A percentile compares a stretch with the other conserved stretches of the same genome.
Evolutionary conservation across 2,888 invertebrate genomes (phyloP).

Genomic region (Sussaba pulchella): DNA sequence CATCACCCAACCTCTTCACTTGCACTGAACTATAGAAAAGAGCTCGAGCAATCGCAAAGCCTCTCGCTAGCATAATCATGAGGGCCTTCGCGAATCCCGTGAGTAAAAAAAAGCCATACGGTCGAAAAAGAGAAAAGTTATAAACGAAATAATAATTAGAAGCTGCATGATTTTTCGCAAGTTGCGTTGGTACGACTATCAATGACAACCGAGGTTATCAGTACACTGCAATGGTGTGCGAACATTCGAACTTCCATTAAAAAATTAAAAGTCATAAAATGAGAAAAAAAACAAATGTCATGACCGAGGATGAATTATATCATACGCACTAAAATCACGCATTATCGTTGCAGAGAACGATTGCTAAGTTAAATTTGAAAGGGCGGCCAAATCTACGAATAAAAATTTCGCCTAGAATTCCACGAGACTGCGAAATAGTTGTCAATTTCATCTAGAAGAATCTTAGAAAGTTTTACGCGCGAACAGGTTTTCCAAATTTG

Average conservation of each 20-base stretch:
- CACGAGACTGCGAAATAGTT: no score
- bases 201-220: slow-evolving; percentile 6
- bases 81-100: slow-evolving; percentile 41
- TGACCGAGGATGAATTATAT: not conserved
- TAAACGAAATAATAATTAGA: not conserved
- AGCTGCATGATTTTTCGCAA: slow-evolving; percentile 10
- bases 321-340: not conserved
- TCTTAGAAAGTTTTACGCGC: no score
- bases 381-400: no score
- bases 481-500: slow-evolving; percentile 13
- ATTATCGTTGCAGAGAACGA: not conserved
- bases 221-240: not conserved
- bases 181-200: not conserved
- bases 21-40: slow-evolving; percentile 54
- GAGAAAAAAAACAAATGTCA: no score
- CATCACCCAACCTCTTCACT: not conserved
- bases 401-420: no score
- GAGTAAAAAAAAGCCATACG: slow-evolving; percentile 18
- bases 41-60: slow-evolving; percentile 47
- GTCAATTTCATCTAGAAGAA: no score
- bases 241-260: not conserved
- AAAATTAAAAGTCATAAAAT: no score
- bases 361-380: no score
- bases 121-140: not conserved
- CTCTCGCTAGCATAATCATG: slow-evolving; percentile 63